These are phyloP conservation scores for Athripsodes cinereus DNA, from an alignment of 2,888 invertebrate species.

Conservation along the genomic window DNA sequence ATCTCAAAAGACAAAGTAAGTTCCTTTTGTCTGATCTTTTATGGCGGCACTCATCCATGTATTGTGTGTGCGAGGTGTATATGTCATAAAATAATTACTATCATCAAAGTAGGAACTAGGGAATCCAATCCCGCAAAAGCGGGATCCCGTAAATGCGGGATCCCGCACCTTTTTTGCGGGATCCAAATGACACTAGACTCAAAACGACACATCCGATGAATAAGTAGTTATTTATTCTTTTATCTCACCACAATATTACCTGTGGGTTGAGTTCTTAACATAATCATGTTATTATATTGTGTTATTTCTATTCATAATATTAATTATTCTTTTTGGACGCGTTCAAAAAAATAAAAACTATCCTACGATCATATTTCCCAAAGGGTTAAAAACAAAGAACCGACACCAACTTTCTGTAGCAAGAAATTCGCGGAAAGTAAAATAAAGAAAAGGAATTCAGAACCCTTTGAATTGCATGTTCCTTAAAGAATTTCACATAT, in stretches of 20 bases:
- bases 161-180: no score
- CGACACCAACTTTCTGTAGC: background rate
- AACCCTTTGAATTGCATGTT: background rate
- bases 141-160: no score
- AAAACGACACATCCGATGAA: background rate
- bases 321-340: background rate
- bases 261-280: background rate
- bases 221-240: background rate
- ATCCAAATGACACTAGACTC: constrained; percentile 1
- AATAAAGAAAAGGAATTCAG: background rate
- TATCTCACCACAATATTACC: background rate
- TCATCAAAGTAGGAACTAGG: background rate
- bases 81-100: background rate
- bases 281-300: background rate
- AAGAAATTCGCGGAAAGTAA: background rate
- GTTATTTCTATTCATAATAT: background rate
- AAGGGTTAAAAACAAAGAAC: background rate
- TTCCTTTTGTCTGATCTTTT: background rate
- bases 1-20: background rate
- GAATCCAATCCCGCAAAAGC: background rate
- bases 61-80: background rate
- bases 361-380: background rate
- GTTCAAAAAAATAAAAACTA: background rate
- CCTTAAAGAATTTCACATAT: no score
- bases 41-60: background rate